Base-by-base conservation (phyloP, 2,113 vertebrate genomes). In the Saguinus imperator region DNA sequence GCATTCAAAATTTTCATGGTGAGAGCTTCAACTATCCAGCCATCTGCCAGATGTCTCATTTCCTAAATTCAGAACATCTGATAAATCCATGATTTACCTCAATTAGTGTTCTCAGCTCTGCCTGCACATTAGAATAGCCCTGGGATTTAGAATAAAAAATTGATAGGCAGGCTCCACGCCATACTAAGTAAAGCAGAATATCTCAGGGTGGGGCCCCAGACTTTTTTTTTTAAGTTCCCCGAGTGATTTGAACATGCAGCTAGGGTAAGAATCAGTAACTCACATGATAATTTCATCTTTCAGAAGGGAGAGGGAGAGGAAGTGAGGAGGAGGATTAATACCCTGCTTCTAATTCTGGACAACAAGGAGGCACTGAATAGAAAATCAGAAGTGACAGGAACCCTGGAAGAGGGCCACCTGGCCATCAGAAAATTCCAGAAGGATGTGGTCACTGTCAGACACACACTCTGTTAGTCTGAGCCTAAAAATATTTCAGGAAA, bases 401-500 rank as follows among this genome's bases (percentile, higher is more conserved):
- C 92, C n/a, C 92, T 97, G 97, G 96, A 97, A 92, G 90, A 82
- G 80, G 90, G 94, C 97, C 97, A 97, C 96, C 97, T 97, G 96
- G 96, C 92, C 97, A 96, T 97, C 96, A 97, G 92, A 97, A 97
- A 97, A 97, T 98, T 97, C 95, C 97, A 97, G 77, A 88, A 94
- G 77, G 87, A 96, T 97, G 87, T 43, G n/a, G 90, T 98, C 97
- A 98, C 73, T 94, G 81, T 96, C 97, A 98, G 96, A 96, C 81
- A 81, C 89, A 93, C 80, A 95, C 81, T 93, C 1, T 21, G 86
- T 89, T 89, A 95, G 96, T 70, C 66, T 45, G 87, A 97, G 96
- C 66, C 96, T 96, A 92, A 96, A 96, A 96, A 97, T 94, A 92
- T 90, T 92, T 97, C 80, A 90, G 95, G 95, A 95, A 98, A 96